Conservation (phyloP, 2,113 vertebrate genomes). For the Anguilla rostrata region DNA sequence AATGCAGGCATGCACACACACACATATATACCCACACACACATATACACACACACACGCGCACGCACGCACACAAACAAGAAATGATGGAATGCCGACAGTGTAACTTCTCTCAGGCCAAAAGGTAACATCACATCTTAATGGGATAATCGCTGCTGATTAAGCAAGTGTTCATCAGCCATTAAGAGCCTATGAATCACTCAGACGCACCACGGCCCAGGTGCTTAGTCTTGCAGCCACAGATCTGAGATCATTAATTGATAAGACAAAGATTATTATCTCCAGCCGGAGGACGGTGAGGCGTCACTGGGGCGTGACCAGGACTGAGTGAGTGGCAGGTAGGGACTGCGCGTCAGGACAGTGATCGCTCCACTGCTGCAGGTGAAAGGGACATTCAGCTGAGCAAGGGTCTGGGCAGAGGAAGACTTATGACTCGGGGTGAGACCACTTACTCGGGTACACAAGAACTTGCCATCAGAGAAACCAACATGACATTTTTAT, state of each 20-base stretch:
- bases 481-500: no score
- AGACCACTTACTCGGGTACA: no score
- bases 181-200: slow-evolving; percentile 3
- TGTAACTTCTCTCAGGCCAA: background rate
- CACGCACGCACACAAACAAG: background rate
- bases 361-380: background rate
- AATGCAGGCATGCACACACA: no score
- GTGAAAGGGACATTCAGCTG: background rate
- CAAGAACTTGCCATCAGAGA: no score
- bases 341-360: background rate
- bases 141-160: slow-evolving; percentile 4
- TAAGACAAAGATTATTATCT: background rate
- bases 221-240: background rate
- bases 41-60: background rate
- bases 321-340: background rate
- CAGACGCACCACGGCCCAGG: background rate
- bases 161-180: background rate
- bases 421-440: background rate
- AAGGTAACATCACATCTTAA: background rate
- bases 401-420: background rate
- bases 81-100: background rate
- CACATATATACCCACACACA: no score
- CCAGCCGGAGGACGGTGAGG: background rate
- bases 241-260: slow-evolving; percentile 5
- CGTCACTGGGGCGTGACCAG: background rate